Evolutionary conservation across 92 coral and sea anemone species (phyloP).

Genomic region (Bergia sp.): DNA sequence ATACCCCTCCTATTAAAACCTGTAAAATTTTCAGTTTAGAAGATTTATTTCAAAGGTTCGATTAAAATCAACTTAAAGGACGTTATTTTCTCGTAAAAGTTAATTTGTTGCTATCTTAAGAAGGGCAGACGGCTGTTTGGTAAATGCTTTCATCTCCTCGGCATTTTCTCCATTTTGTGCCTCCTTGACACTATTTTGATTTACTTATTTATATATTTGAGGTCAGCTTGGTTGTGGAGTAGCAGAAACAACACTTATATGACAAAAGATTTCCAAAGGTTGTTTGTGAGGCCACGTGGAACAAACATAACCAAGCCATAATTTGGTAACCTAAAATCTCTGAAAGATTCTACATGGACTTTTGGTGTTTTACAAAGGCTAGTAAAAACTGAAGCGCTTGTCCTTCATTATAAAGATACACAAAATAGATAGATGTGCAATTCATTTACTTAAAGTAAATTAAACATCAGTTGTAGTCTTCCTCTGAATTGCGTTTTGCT

Average conservation of each 20-base stretch:
- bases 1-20: constrained; percentile 32
- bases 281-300: background rate
- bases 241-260: background rate
- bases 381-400: too few relatives aligned
- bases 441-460: too few relatives aligned
- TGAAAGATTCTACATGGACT: too few relatives aligned
- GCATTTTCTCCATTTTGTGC: background rate
- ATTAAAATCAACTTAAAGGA: constrained; percentile 30
- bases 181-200: background rate
- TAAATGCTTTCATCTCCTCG: background rate
- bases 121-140: background rate
- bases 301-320: background rate
- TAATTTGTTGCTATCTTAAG: constrained; percentile 22
- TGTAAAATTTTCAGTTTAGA: constrained; percentile 2
- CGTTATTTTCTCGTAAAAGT: constrained; percentile 22
- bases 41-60: constrained; percentile 21
- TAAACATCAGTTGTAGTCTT: too few relatives aligned
- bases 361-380: too few relatives aligned
- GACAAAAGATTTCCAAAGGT: constrained; percentile 27
- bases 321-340: too few relatives aligned
- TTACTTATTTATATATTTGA: background rate
- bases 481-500: too few relatives aligned
- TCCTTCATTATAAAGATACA: too few relatives aligned
- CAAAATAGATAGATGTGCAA: too few relatives aligned
- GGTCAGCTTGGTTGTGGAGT: background rate